Conservation (phyloP, 2,888 invertebrate species). For the Trachelus tabidus region DNA sequence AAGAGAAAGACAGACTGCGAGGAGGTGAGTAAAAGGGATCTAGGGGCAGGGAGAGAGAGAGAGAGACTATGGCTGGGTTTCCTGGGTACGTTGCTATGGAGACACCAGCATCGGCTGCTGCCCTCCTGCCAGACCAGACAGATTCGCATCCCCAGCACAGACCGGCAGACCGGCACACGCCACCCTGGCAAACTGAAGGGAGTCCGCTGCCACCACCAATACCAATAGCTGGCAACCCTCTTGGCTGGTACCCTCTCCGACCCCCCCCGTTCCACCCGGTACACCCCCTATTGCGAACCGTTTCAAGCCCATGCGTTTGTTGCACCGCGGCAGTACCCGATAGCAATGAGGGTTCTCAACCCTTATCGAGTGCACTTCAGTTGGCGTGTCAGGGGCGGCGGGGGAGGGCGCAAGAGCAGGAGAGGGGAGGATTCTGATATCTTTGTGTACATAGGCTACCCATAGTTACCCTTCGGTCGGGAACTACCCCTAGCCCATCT, state of each 20-base stretch:
- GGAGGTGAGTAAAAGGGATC: conserved; percentile 25
- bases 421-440: background rate
- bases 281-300: conserved; percentile 10
- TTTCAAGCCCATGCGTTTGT: conserved; percentile 45
- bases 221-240: background rate
- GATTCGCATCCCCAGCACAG: conserved; percentile 52
- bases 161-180: conserved; percentile 27
- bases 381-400: conserved; percentile 37
- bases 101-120: conserved; percentile 44
- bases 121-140: conserved; percentile 53
- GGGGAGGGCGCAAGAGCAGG: background rate
- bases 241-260: background rate
- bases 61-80: conserved; percentile 57
- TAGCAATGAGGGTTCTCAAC: background rate
- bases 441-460: background rate
- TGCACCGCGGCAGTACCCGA: conserved; percentile 52
- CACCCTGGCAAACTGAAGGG: conserved; percentile 5
- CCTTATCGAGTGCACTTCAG: conserved; percentile 22
- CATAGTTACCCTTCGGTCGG: background rate
- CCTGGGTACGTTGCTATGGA: conserved; percentile 64
- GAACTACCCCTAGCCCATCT: background rate
- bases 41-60: conserved; percentile 9
- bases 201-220: conserved; percentile 8
- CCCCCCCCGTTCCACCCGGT: background rate
- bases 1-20: conserved; percentile 27